phyloP scores from a whole-genome alignment of 2,888 invertebrate species.

The Alsophila aescularia region DNA sequence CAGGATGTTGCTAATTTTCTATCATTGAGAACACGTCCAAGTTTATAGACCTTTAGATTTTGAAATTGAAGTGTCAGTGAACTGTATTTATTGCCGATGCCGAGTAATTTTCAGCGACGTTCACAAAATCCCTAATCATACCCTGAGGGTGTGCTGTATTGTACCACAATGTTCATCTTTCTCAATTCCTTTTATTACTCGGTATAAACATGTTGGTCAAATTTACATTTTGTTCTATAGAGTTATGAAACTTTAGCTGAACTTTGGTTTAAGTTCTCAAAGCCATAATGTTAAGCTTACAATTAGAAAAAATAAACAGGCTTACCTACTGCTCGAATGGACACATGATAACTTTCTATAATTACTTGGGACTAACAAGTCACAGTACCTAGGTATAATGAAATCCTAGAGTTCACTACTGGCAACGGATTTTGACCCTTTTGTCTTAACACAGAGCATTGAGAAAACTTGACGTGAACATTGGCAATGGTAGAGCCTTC shows the following conservation, averaged over 20 bases:
- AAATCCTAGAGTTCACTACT: too few relatives aligned
- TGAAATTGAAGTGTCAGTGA: constrained; percentile 79
- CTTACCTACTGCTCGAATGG: too few relatives aligned
- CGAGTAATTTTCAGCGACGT: constrained; percentile 50
- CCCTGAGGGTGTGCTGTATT: constrained; percentile 47
- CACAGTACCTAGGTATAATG: too few relatives aligned
- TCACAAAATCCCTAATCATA: constrained; percentile 64
- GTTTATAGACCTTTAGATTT: constrained; percentile 77
- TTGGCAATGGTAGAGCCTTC: constrained; percentile 27
- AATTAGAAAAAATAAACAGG: too few relatives aligned
- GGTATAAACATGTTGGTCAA: too few relatives aligned
- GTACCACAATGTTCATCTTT: constrained; percentile 22
- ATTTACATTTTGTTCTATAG: too few relatives aligned
- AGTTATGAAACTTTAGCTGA: too few relatives aligned
- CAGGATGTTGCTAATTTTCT: constrained; percentile 83
- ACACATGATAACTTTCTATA: too few relatives aligned
- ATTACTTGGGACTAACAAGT: too few relatives aligned
- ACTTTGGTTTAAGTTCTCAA: too few relatives aligned
- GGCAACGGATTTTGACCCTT: background rate
- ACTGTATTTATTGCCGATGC: constrained; percentile 71
- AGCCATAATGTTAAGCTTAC: too few relatives aligned
- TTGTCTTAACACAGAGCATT: background rate
- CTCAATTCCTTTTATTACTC: background rate
- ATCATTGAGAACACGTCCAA: constrained; percentile 77
- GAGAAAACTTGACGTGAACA: constrained; percentile 13